Evolutionary conservation across 2,888 invertebrate genomes (phyloP).

Genomic region (Drosophila koepferae): DNA sequence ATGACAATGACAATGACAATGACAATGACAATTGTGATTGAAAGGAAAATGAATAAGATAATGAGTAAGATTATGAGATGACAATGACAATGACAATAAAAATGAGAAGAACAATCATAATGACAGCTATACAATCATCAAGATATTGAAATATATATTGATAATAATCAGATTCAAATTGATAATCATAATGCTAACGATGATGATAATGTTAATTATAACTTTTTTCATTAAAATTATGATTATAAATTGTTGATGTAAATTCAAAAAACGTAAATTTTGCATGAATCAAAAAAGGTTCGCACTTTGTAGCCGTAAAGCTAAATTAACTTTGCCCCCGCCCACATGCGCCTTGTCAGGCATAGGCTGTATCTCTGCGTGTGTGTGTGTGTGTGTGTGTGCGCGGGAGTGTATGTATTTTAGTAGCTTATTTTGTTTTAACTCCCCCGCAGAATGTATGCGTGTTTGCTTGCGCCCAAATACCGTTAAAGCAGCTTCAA

Average conservation of each 20-base stretch:
- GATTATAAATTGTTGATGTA: constrained; percentile 2
- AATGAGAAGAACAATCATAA: too few species aligned
- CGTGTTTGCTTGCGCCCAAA: constrained; percentile 68
- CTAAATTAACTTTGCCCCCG: constrained; percentile 28
- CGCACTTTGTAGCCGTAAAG: constrained; percentile 21
- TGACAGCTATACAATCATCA: neutral
- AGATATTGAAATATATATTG: neutral
- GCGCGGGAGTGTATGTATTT: neutral
- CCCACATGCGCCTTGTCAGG: constrained; percentile 6
- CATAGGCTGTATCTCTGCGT: neutral
- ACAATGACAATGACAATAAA: too few species aligned
- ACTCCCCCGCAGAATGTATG: constrained; percentile 59
- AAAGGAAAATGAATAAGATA: too few species aligned
- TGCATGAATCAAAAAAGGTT: constrained; percentile 6
- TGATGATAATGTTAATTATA: neutral
- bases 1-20: too few species aligned
- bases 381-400: neutral
- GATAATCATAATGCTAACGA: neutral
- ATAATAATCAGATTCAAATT: neutral
- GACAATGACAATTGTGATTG: too few species aligned
- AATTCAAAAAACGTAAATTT: constrained; percentile 6
- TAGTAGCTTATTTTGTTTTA: constrained; percentile 11
- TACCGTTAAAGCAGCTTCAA: constrained; percentile 65
- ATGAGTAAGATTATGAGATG: too few species aligned
- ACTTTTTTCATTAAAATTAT: constrained; percentile 8